These are phyloP conservation scores for Pocillopora meandrina DNA, from an alignment of 92 coral and sea anemone species.

Conservation along the genomic window DNA sequence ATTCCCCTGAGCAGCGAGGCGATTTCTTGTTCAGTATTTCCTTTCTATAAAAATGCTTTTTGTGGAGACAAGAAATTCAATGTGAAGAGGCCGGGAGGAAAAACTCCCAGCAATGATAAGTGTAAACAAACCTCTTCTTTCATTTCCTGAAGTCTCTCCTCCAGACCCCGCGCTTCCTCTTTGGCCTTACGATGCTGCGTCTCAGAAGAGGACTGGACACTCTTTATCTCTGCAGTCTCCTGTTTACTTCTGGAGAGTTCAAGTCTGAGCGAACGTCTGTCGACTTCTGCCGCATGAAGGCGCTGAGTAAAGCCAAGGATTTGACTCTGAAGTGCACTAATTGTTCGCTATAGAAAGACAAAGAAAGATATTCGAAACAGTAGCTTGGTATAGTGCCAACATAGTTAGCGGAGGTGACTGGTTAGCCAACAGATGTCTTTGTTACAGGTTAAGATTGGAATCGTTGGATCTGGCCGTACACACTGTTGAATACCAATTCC, in stretches of 20 bases:
- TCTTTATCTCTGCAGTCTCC: slow-evolving; percentile 70
- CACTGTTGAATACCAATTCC: too few relatives aligned
- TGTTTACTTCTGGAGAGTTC: slow-evolving; percentile 76
- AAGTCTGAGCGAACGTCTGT: slow-evolving; percentile 80
- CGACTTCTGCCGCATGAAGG: slow-evolving; percentile 96
- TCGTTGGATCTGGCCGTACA: too few relatives aligned
- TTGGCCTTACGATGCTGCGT: slow-evolving; percentile 65
- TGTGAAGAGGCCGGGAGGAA: too few relatives aligned
- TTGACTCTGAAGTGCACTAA: slow-evolving; percentile 84
- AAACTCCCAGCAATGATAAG: neutral
- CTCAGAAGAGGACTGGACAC: slow-evolving; percentile 68
- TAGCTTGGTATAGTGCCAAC: neutral
- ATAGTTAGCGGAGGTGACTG: too few relatives aligned
- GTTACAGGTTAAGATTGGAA: too few relatives aligned
- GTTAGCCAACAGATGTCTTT: too few relatives aligned
- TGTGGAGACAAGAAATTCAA: too few relatives aligned
- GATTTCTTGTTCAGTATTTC: too few relatives aligned
- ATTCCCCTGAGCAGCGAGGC: too few relatives aligned
- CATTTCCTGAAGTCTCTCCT: slow-evolving; percentile 73
- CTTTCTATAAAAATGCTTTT: too few relatives aligned
- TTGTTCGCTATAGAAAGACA: slow-evolving; percentile 56
- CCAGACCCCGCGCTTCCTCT: slow-evolving; percentile 64
- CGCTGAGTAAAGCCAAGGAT: slow-evolving; percentile 92
- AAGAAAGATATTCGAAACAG: neutral
- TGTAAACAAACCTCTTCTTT: slow-evolving; percentile 67